Base-by-base conservation (phyloP, 2,888 invertebrate species). In the Hypselothyrea guttata region DNA sequence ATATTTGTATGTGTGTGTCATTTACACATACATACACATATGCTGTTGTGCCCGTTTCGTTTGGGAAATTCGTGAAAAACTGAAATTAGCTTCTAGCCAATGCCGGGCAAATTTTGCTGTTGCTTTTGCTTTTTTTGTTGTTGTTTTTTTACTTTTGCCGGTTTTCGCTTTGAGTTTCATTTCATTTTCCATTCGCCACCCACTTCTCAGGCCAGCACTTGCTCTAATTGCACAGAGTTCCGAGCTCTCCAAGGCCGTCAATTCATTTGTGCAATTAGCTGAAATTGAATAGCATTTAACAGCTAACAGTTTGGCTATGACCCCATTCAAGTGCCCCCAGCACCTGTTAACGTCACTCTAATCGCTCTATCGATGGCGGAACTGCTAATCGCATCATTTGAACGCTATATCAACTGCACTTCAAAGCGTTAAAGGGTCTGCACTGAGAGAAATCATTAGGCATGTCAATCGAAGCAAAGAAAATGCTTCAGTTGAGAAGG, bases 11-110 rank as follows among this genome's bases (percentile, higher is more conserved):
- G 11, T 48, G 27, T 56, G 13, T 22, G 33, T 45, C n/a, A 33
- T 37, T n/a, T n/a, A n/a, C n/a, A n/a, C n/a, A 38, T 38, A 38
- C 38, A 7, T 49, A 27, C 56, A 52, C 48, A 35, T 63, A 41
- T 51, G 28, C 37, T 54, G 42, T 57, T 74, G 77, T 71, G 74
- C 77, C 69, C 77, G 72, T 81, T 77, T 77, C 63, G 81, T 74
- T 79, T 77, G 73, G 76, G 71, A 77, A 77, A 81, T 63, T 82
- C 72, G 72, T 82, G 78, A 82, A 78, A 66, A 71, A 71, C 71
- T 49, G 75, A 77, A 77, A 77, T 77, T 77, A 81, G 82, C 82
- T 75, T 56, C 64, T 51, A 78, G 59, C 44, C 66, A 48, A 55
- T 42, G 47, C 45, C 42, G 60, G 58, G 74, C 71, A 61, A 71